Conservation (phyloP, 1,140 invertebrate species). For the Antheraea mylitta region DNA sequence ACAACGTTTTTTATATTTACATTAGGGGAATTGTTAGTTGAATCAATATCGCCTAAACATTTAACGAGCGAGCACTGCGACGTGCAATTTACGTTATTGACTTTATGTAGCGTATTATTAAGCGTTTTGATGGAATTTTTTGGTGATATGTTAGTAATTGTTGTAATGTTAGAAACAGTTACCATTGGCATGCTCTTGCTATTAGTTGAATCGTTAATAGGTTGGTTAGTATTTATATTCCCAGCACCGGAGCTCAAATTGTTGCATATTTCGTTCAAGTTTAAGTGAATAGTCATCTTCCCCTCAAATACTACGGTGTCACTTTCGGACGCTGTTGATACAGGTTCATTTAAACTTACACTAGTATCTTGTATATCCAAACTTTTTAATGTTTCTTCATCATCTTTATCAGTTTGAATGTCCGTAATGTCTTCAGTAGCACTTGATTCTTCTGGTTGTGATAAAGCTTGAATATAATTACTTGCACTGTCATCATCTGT, state of each 20-base stretch:
- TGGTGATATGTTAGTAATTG: constrained; percentile 75
- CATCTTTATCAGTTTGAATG: constrained; percentile 73
- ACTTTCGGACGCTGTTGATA: constrained; percentile 67
- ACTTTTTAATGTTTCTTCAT: constrained; percentile 77
- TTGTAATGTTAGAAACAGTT: constrained; percentile 79
- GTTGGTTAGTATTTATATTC: constrained; percentile 51
- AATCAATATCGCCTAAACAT: constrained; percentile 27
- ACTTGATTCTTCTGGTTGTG: constrained; percentile 69
- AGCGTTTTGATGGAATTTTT: constrained; percentile 76
- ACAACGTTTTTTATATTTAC: constrained; percentile 25
- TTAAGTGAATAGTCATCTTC: constrained; percentile 78
- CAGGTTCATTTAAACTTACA: constrained; percentile 78
- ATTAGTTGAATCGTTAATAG: constrained; percentile 54
- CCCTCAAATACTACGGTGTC: constrained; percentile 77
- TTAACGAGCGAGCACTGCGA: constrained; percentile 34
- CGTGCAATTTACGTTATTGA: constrained; percentile 44
- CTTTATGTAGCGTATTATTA: constrained; percentile 46
- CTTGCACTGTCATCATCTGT: constrained; percentile 67
- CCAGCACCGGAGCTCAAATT: constrained; percentile 69
- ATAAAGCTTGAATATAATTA: constrained; percentile 70
- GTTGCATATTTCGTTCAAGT: constrained; percentile 77
- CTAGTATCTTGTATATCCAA: constrained; percentile 77
- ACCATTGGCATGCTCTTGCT: constrained; percentile 77
- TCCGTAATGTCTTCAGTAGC: constrained; percentile 71
- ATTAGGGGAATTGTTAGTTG: constrained; percentile 35